Evolutionary conservation across 2,888 invertebrate species (phyloP), one percentile per base, ranked within the genome.

Genomic region (Cremastinae sp.): DNA sequence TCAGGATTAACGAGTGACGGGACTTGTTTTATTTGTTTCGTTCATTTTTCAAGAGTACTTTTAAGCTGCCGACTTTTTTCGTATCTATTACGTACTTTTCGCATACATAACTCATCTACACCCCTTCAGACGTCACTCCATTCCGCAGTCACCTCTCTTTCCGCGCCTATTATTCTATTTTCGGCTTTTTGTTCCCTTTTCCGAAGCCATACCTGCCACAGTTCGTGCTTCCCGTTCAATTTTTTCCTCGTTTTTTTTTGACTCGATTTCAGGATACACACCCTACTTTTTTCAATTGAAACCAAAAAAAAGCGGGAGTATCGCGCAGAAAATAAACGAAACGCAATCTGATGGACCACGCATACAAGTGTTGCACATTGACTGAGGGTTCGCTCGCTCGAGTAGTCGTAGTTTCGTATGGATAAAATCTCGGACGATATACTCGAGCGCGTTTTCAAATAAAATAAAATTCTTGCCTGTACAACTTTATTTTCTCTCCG

Each of bases 1-100:
- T 56, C 62, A 43, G 66, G 66, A 72, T 75, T 72, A 75, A 68
- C 75, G 56, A 64, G 71, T 71, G 62, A 18, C 54, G 41, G 43
- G 66, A 72, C 62, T 68, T 61, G 43, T 72, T 75, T 72, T 75
- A 61, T 54, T 62, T 56, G 56, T 34, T 45, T 43, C 61, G 47
- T 72, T 72, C 54, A 66, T 49, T 47, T n/a, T 62, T 34, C 54
- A 38, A 65, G 58, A 18, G 43, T 53, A 59, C 64, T 58, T 70
- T 70, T 58, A 45, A 51, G 65, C 47, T 14, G n/a, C 53, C 34
- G 56, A 54, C 54, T 61, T 62, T 41, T 49, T 70, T 28, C 36
- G 5, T 22, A 10, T 64, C 43, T 51, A 51, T 70, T 59, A 64
- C 49, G 28, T 28, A 28, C 28, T 5, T 28, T 3, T 28, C 28